Evolutionary conservation across 2,797 vertebrate species (phyloP), one percentile per base, ranked within the genome.

Genomic region (Chelonia mydas): DNA sequence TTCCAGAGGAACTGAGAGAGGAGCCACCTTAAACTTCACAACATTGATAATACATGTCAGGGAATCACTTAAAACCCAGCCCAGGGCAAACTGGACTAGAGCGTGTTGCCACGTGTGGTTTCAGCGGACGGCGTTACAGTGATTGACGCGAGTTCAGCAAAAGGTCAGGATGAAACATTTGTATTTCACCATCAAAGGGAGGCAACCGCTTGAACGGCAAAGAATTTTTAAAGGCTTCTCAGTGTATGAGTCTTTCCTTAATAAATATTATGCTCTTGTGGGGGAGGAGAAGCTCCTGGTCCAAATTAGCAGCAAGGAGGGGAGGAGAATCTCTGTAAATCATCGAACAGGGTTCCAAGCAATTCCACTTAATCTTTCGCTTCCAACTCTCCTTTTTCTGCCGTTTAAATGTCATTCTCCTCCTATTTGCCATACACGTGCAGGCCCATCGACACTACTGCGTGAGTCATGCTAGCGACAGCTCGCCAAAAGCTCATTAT

Each of bases 161-260:
- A 51, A 61, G 92, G 87, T 41, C 87, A 25, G 78, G 84, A 49
- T 1, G 2, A 68, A 47, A 76, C 3, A 59, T 95, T 86, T 90
- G 84, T 88, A 7, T 79, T 88, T 85, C 50, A 3, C 45, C 41
- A 90, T 90, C 87, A 90, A 83, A 94, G 94, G 81, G 84, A 85
- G 0, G 54, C 50, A 25, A 50, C 50, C 27, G 81, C 81, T 81
- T 61, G 57, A 93, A 72, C 65, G 45, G 92, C 81, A 47, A 87
- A 68, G 87, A 53, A 81, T 53, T 68, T 77, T 9, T n/a, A 53
- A 88, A 87, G 28, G 89, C 41, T 53, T 89, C 81, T 87, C 86
- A 55, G 77, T 50, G 84, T 50, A 86, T 68, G 1, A 45, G 91
- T 86, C 83, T 89, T 82, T 82, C 78, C 28, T 49, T 55, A 10